A percentile compares a stretch with the other conserved stretches of the same genome.
These are phyloP conservation scores for Thamnaconus septentrionalis DNA, from an alignment of 2,113 vertebrate species.

Conservation along the genomic window DNA sequence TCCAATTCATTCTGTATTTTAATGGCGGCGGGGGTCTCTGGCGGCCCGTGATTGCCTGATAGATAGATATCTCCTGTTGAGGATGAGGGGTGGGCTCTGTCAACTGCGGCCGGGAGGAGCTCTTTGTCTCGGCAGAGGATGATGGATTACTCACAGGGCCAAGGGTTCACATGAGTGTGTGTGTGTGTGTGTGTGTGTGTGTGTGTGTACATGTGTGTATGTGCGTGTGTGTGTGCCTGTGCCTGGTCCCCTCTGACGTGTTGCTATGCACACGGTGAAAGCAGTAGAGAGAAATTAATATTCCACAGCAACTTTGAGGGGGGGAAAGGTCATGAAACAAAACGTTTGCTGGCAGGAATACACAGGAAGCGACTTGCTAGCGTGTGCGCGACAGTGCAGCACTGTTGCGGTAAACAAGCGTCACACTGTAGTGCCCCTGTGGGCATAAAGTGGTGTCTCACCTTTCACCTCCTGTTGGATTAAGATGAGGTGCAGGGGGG, in stretches of 20 bases:
- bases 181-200: slow-evolving; percentile 24
- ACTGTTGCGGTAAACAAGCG: slow-evolving; percentile 24
- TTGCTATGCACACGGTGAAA: slow-evolving; percentile 42
- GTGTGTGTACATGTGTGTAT: background rate
- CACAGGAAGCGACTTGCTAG: slow-evolving; percentile 43
- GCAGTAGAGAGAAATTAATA: slow-evolving; percentile 54
- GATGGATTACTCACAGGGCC: slow-evolving; percentile 68
- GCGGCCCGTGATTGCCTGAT: slow-evolving; percentile 61
- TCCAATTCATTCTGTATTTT: slow-evolving; percentile 39
- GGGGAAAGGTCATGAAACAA: slow-evolving; percentile 67
- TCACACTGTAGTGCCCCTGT: slow-evolving; percentile 30
- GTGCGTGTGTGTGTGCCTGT: too few relatives aligned
- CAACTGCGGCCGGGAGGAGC: slow-evolving; percentile 49
- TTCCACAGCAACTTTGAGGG: slow-evolving; percentile 37
- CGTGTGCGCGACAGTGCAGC: slow-evolving; percentile 20
- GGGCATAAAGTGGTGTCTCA: slow-evolving; percentile 54
- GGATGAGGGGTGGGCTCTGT: slow-evolving; percentile 64
- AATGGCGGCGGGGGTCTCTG: slow-evolving; percentile 42
- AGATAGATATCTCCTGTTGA: slow-evolving; percentile 61
- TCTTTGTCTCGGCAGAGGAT: slow-evolving; percentile 57
- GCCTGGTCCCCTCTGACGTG: too few relatives aligned
- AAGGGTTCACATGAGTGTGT: slow-evolving; percentile 10
- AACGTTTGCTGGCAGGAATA: slow-evolving; percentile 60
- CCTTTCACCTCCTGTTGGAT: slow-evolving; percentile 52
- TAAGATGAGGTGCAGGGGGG: slow-evolving; percentile 14